phyloP scores from a whole-genome alignment of 2,797 vertebrate species.

The Harpagifer antarcticus region DNA sequence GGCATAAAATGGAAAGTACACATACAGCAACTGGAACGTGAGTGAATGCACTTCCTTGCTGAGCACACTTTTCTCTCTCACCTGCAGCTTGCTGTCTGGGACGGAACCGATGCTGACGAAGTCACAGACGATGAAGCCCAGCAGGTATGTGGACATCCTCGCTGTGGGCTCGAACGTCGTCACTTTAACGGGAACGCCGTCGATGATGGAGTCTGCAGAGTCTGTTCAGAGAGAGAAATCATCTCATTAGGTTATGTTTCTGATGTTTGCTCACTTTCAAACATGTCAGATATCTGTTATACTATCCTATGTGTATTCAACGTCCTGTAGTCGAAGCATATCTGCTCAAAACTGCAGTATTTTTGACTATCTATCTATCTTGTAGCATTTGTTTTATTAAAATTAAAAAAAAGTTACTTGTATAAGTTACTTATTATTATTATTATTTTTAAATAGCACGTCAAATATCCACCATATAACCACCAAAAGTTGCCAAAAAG shows the following conservation, averaged over 20 bases:
- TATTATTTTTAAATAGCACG: background rate
- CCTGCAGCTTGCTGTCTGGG: background rate
- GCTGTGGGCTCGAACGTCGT: constrained; percentile 85
- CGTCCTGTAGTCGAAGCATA: no score
- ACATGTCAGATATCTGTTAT: no score
- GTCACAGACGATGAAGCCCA: constrained; percentile 92
- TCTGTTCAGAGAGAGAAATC: constrained; percentile 63
- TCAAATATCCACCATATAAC: background rate
- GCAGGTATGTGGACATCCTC: constrained; percentile 93
- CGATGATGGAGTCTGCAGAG: fast-evolving
- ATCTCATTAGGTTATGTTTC: background rate
- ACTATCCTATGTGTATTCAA: no score
- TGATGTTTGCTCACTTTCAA: background rate
- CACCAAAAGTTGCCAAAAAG: background rate
- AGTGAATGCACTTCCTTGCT: no score
- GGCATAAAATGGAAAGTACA: background rate
- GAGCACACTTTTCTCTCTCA: constrained; percentile 58
- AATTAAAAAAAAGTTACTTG: no score
- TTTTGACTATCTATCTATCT: no score
- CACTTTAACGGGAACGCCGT: constrained; percentile 2
- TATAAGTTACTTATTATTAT: no score
- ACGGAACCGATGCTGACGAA: constrained; percentile 33
- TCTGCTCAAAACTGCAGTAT: no score
- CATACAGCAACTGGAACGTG: no score
- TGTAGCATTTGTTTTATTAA: no score